Conservation (phyloP, 2,888 invertebrate species). For the Eupelmus urozonus region DNA sequence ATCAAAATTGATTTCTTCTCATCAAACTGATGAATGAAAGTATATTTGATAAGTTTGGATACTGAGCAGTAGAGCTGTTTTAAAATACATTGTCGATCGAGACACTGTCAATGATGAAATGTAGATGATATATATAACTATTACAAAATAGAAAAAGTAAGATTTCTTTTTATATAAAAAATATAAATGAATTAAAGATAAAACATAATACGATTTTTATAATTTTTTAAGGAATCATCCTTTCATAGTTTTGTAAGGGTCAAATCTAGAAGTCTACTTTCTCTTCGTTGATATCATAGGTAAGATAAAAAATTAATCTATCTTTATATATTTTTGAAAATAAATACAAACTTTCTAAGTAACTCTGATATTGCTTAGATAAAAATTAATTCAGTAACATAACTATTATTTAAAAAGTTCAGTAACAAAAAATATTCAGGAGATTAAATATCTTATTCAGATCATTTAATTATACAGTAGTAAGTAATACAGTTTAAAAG, state of each 20-base stretch:
- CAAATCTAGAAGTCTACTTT: not conserved
- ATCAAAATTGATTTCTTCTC: constrained; percentile 27
- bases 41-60: constrained; percentile 26
- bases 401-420: too few species aligned
- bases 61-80: not conserved
- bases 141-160: constrained; percentile 19
- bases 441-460: too few species aligned
- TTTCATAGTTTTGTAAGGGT: not conserved
- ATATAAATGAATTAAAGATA: not conserved
- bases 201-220: not conserved
- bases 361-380: not conserved
- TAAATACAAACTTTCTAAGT: not conserved
- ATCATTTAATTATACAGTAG: too few species aligned
- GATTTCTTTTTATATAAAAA: not conserved
- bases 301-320: not conserved
- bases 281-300: constrained; percentile 5
- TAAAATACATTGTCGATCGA: not conserved
- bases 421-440: too few species aligned
- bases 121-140: constrained; percentile 4
- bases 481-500: too few species aligned
- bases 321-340: not conserved
- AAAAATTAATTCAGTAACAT: not conserved
- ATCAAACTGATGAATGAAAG: constrained; percentile 22
- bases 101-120: not conserved
- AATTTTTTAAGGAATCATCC: not conserved